phyloP scores from a whole-genome alignment of 2,888 invertebrate genomes.

The Dyspetes luteomarginatus region DNA sequence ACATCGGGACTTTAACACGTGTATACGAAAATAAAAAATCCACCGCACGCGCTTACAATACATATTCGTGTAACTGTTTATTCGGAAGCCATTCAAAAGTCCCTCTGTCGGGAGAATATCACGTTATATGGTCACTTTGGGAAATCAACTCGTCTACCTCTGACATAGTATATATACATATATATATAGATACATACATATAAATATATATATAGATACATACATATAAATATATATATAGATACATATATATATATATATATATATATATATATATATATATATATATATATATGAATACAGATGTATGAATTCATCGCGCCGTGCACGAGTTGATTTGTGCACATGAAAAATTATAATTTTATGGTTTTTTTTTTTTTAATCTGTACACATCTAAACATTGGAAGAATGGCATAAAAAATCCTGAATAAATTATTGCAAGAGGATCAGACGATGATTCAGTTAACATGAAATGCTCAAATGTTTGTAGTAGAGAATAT shows the following conservation, averaged over 20 bases:
- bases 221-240: neutral
- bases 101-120: slow-evolving; percentile 68
- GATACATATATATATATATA: too few relatives aligned
- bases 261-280: too few relatives aligned
- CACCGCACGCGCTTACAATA: slow-evolving; percentile 57
- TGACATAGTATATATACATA: neutral
- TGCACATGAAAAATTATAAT: too few relatives aligned
- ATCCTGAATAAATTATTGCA: too few relatives aligned
- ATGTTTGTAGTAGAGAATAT: slow-evolving; percentile 10
- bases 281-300: too few relatives aligned
- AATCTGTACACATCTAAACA: too few relatives aligned
- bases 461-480: too few relatives aligned
- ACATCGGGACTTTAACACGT: slow-evolving; percentile 49
- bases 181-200: slow-evolving; percentile 2
- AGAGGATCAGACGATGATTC: too few relatives aligned
- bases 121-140: slow-evolving; percentile 68
- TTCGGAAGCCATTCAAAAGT: slow-evolving; percentile 72
- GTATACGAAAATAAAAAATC: slow-evolving; percentile 59
- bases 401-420: too few relatives aligned
- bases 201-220: neutral
- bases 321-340: too few relatives aligned
- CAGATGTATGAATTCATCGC: too few relatives aligned
- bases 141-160: slow-evolving; percentile 64
- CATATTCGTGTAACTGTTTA: slow-evolving; percentile 69
- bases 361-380: too few relatives aligned